A percentile compares a stretch with the other conserved stretches of the same genome.
Conservation (phyloP, 1,140 invertebrate species). For the Lanistes nyassanus region DNA sequence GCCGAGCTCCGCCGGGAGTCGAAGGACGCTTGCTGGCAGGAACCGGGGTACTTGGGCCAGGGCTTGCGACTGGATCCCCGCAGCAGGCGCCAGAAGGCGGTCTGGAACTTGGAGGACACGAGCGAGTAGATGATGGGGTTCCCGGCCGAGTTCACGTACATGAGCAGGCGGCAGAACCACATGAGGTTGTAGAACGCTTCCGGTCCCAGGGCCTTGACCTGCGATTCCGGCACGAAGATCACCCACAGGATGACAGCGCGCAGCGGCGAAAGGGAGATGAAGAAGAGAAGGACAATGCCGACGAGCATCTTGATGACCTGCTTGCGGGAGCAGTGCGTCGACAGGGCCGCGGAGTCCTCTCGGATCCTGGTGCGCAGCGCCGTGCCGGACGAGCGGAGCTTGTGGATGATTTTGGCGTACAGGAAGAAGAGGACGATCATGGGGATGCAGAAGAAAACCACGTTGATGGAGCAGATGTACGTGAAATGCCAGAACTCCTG, state of each 20-base stretch:
- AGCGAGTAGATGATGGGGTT: conserved; percentile 61
- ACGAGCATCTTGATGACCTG: conserved; percentile 86
- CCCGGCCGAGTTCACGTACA: conserved; percentile 55
- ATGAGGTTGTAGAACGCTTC: conserved; percentile 86
- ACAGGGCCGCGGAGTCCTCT: background rate
- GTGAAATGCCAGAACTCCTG: conserved; percentile 33
- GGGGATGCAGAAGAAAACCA: conserved; percentile 36
- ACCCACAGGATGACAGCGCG: conserved; percentile 78
- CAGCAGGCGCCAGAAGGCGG: conserved; percentile 40
- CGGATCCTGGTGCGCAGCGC: background rate
- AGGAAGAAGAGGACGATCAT: conserved; percentile 36
- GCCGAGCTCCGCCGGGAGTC: too few species aligned
- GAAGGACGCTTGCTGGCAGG: too few species aligned
- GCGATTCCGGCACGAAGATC: conserved; percentile 70
- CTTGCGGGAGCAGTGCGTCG: conserved; percentile 29
- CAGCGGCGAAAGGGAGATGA: conserved; percentile 88
- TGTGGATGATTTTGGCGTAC: conserved; percentile 37
- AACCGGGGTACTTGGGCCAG: too few species aligned
- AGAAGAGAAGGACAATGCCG: conserved; percentile 88
- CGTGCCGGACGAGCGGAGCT: background rate
- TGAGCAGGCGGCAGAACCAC: conserved; percentile 75
- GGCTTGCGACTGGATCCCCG: background rate
- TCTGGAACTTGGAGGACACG: conserved; percentile 53
- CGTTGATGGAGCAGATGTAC: conserved; percentile 33
- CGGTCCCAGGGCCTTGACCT: conserved; percentile 75